These are phyloP conservation scores for Danionella cerebrum DNA, from an alignment of 2,113 vertebrate genomes.

Conservation along the genomic window DNA sequence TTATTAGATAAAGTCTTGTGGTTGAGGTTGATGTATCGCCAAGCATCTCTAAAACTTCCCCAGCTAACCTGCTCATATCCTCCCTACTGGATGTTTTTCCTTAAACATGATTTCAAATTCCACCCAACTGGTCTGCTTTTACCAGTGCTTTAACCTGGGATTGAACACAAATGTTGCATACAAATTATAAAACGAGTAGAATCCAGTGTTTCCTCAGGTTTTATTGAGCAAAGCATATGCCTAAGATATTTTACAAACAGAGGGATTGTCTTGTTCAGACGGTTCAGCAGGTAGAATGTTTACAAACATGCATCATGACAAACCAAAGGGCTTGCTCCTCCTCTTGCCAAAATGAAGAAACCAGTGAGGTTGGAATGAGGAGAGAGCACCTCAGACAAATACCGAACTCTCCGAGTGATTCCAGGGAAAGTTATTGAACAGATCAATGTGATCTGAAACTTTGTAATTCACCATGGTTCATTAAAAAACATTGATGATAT, in stretches of 20 bases:
- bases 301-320: constrained; percentile 72
- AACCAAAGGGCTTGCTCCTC: constrained; percentile 43
- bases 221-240: constrained; percentile 72
- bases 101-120: too few relatives aligned
- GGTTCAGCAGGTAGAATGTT: constrained; percentile 60
- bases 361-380: constrained; percentile 26
- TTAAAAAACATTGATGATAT: background rate
- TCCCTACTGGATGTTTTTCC: too few relatives aligned
- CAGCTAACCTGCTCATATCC: too few relatives aligned
- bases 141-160: too few relatives aligned
- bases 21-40: too few relatives aligned
- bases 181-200: background rate
- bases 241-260: constrained; percentile 65
- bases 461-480: constrained; percentile 9
- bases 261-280: constrained; percentile 63
- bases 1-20: too few relatives aligned
- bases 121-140: too few relatives aligned
- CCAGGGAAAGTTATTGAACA: constrained; percentile 48
- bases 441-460: constrained; percentile 79
- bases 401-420: constrained; percentile 68
- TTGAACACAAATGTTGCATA: background rate
- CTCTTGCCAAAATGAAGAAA: background rate
- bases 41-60: too few relatives aligned
- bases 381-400: constrained; percentile 55
- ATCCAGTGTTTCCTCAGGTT: constrained; percentile 24